Evolutionary conservation across 53 echinoderm and acorn worm species (phyloP), one percentile per base, ranked within the genome.

Genomic region (Holothuria leucospilota): DNA sequence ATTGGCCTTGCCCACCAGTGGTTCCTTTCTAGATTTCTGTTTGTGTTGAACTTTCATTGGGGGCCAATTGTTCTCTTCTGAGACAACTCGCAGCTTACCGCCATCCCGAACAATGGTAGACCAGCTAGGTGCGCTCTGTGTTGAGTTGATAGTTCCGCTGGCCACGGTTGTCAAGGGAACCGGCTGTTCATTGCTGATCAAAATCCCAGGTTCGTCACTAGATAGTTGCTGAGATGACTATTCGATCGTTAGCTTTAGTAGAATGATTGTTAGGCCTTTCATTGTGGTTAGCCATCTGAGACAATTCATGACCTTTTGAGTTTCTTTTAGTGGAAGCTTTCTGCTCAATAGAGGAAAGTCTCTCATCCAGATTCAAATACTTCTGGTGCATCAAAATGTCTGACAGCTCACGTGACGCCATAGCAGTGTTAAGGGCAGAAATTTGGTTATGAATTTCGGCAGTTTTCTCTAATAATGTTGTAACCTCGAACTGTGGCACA

Each of bases 401-500:
- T 68, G 24, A 68, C 69, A 68, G 69, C 69, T 68, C 69, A 68
- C 69, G 69, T 68, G 69, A 68, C 69, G 69, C 69, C 69, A 68
- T 68, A 68, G 69, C 28, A 68, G 69, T 20, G 69, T 68, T 68
- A 25, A 68, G 69, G 10, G 69, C 28, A 68, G 69, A 25, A 68
- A 27, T 68, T 68, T 68, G 69, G 10, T 68, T 68, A 14, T 68
- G 10, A 2, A 68, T 27, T 27, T 68, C 69, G 10, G 28, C 69
- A 68, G 69, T 5, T 68, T 68, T 68, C 69, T 68, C 28, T 10
- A 68, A 28, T 27, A 68, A 25, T 68, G 69, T 68, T 68, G 69
- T 68, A 68, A 27, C 69, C 69, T 68, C 69, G 26, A 68, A 68
- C 69, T 68, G 69, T 68, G 69, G 69, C 69, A 68, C 69, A n/a